Conservation (phyloP, 2,113 vertebrate species). For the Calyptommatus sinebrachiatus region DNA sequence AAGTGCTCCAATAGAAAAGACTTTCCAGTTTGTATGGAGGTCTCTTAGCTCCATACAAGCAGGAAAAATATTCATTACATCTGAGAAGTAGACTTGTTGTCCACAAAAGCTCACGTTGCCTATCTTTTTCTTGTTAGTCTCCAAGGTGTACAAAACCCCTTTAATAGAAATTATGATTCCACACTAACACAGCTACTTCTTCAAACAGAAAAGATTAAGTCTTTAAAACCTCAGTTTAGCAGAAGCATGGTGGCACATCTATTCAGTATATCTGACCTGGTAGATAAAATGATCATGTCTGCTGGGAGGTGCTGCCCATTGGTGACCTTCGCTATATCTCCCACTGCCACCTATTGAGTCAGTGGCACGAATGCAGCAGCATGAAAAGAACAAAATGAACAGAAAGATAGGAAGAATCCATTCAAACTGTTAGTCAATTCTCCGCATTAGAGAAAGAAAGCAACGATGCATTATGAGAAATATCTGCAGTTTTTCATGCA, state of each 20-base stretch:
- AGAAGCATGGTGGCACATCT: slow-evolving; percentile 53
- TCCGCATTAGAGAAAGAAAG: slow-evolving; percentile 17
- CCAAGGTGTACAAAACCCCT: too few species aligned
- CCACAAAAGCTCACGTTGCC: too few species aligned
- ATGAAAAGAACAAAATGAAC: slow-evolving; percentile 63
- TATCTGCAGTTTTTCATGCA: neutral
- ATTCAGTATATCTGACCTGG: slow-evolving; percentile 86
- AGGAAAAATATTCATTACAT: too few species aligned
- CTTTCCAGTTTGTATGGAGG: too few species aligned
- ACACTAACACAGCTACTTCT: too few species aligned
- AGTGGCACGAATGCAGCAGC: slow-evolving; percentile 70
- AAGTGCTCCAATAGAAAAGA: neutral
- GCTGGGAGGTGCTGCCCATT: slow-evolving; percentile 98
- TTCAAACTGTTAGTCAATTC: slow-evolving; percentile 57
- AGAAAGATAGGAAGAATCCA: slow-evolving; percentile 42
- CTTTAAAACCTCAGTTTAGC: slow-evolving; percentile 60
- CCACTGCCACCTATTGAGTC: slow-evolving; percentile 92
- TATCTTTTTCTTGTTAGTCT: too few species aligned
- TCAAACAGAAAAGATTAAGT: neutral
- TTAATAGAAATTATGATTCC: too few species aligned
- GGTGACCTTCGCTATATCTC: slow-evolving; percentile 97
- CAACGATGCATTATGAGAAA: neutral
- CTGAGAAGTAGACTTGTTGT: too few species aligned
- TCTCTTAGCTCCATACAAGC: too few species aligned
- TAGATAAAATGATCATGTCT: slow-evolving; percentile 96